Evolutionary conservation across 2,113 vertebrate genomes (phyloP), one percentile per base, ranked within the genome.

Genomic region (Megaceryle torquata): DNA sequence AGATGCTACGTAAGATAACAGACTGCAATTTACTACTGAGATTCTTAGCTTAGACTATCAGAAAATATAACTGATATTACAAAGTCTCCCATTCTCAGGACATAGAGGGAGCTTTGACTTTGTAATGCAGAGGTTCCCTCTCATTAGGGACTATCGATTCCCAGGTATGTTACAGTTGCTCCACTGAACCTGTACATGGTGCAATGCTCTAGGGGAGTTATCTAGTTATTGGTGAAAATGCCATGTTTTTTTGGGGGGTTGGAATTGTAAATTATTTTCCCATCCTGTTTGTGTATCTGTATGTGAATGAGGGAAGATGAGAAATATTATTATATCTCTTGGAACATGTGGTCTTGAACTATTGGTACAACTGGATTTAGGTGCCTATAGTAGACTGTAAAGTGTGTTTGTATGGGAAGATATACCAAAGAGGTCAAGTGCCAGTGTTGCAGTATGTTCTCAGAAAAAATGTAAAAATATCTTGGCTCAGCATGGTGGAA

Each of bases 61-160:
- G 37, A 92, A 51, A 85, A 12, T 67, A 39, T 54, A 50, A 57
- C 20, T 1, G 0, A 25, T 89, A 6, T 68, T 28, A 71, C 22
- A 60, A 70, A 74, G 6, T 72, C 24, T 91, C 10, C 13, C 20
- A 37, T 64, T 82, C 21, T 93, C 14, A 87, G 67, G 41, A 53
- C 14, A 29, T 0, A 85, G 21, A 76, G 10, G 24, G n/a, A 94
- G 14, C 6, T 72, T 16, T 71, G 51, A 31, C 37, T 56, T 77
- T 64, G 33, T 21, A 54, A 50, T 60, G 21, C 10, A 41, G 17
- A 39, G 17, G 10, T 53, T 41, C 33, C 81, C 22, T 75, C 11
- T 54, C 43, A 24, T 75, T 29, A 33, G 4, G 2, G 8, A 5
- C 13, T 56, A 50, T 5, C 0, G 0, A 17, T 50, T 11, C 4